These are phyloP conservation scores for Drosophila picticornis DNA, from an alignment of 2,888 invertebrate species.

Conservation along the genomic window DNA sequence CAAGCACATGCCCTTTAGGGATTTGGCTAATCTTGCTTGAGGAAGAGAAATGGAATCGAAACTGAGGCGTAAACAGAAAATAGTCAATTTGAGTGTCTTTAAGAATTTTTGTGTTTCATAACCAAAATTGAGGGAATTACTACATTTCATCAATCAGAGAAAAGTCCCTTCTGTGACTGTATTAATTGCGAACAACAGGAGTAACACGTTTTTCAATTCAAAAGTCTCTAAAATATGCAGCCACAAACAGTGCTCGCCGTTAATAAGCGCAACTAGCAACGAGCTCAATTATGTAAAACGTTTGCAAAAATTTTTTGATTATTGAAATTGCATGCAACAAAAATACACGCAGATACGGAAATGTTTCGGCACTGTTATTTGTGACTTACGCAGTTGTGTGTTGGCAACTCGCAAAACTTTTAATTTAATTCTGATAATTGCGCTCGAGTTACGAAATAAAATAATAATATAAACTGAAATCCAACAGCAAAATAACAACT, in stretches of 20 bases:
- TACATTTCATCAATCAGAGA: not conserved
- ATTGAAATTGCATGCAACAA: slow-evolving; percentile 22
- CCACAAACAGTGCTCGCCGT: slow-evolving; percentile 35
- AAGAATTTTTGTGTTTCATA: not conserved
- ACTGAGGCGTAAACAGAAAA: not conserved
- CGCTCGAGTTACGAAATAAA: slow-evolving; percentile 16
- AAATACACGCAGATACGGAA: slow-evolving; percentile 35
- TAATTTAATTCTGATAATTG: slow-evolving; percentile 65
- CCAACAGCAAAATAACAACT: slow-evolving; percentile 6
- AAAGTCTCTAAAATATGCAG: slow-evolving; percentile 7
- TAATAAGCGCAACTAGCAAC: slow-evolving; percentile 53
- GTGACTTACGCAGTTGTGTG: slow-evolving; percentile 53
- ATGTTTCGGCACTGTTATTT: slow-evolving; percentile 53
- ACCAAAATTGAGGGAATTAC: not conserved
- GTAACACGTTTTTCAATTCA: not conserved
- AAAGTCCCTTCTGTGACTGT: not conserved
- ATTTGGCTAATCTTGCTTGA: not conserved
- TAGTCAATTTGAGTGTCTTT: not conserved
- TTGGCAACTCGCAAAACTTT: slow-evolving; percentile 57
- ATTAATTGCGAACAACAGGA: not conserved
- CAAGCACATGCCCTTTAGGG: not conserved
- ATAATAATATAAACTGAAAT: slow-evolving; percentile 12
- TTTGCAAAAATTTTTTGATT: slow-evolving; percentile 36
- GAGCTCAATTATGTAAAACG: slow-evolving; percentile 47
- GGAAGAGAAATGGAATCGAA: not conserved